Conservation (phyloP, 1,140 invertebrate species). For the Piezodorus guildinii region DNA sequence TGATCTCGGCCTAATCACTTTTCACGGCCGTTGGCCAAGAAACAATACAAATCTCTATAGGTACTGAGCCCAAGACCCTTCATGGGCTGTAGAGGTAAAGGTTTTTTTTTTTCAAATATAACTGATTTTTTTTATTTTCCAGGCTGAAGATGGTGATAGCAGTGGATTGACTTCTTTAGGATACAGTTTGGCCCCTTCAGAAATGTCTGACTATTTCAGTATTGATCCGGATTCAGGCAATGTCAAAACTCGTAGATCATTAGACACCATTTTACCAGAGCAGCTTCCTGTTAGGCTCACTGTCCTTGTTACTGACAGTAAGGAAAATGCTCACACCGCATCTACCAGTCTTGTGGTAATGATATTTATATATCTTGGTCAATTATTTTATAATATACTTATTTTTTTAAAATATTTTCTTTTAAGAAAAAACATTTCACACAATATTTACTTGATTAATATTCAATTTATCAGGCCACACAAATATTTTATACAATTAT, state of each 20-base stretch:
- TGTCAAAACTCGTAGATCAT: slow-evolving; percentile 55
- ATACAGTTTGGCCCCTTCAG: slow-evolving; percentile 49
- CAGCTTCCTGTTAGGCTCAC: slow-evolving; percentile 59
- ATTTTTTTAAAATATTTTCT: too few species aligned
- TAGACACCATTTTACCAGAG: slow-evolving; percentile 49
- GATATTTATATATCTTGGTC: neutral
- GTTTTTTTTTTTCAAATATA: neutral
- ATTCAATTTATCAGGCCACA: too few species aligned
- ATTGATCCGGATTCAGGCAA: slow-evolving; percentile 62
- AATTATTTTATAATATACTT: too few species aligned
- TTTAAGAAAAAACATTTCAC: too few species aligned
- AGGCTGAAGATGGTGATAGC: slow-evolving; percentile 71
- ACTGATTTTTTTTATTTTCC: slow-evolving; percentile 26
- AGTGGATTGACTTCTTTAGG: slow-evolving; percentile 63
- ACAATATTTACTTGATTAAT: too few species aligned
- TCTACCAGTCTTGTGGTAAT: slow-evolving; percentile 51
- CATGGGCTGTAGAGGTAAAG: too few species aligned
- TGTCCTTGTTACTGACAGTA: slow-evolving; percentile 44
- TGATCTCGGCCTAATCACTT: too few species aligned
- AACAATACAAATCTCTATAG: too few species aligned
- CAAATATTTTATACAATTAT: too few species aligned
- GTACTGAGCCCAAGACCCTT: too few species aligned
- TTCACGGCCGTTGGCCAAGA: too few species aligned
- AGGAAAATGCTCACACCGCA: slow-evolving; percentile 59
- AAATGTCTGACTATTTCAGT: slow-evolving; percentile 54